phyloP scores from a whole-genome alignment of 2,888 invertebrate species.

The Cecidostiba fungosa region DNA sequence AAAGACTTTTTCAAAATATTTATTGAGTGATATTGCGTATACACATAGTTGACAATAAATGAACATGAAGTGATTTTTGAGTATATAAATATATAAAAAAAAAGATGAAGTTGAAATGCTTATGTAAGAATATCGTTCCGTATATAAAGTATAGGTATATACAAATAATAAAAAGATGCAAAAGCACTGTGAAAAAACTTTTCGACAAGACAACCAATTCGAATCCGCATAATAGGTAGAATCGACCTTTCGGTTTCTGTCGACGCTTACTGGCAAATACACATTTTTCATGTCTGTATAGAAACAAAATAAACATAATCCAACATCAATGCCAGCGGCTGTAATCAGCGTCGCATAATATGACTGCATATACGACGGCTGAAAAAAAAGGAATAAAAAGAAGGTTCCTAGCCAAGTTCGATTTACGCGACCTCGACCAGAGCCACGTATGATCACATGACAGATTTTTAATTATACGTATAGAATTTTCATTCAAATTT shows the following conservation, averaged over 20 bases:
- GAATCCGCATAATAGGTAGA: constrained; percentile 58
- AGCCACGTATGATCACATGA: background rate
- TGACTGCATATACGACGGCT: constrained; percentile 46
- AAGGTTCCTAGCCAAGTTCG: constrained; percentile 31
- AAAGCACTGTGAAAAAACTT: constrained; percentile 52
- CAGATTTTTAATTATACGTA: background rate
- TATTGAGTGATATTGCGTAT: background rate
- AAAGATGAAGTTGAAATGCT: constrained; percentile 32
- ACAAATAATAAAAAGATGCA: constrained; percentile 23
- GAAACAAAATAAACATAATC: constrained; percentile 46
- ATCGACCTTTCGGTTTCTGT: constrained; percentile 63
- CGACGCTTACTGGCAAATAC: constrained; percentile 54
- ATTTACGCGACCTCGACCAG: constrained; percentile 13
- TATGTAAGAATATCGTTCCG: constrained; percentile 34
- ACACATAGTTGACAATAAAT: background rate
- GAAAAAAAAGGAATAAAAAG: constrained; percentile 48
- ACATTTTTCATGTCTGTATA: constrained; percentile 40
- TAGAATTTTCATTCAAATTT: background rate
- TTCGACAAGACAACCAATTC: constrained; percentile 63
- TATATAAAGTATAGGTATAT: background rate
- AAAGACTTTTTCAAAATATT: background rate
- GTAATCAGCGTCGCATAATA: constrained; percentile 48
- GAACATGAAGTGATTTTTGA: background rate
- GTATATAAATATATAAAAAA: constrained; percentile 1
- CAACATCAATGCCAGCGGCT: constrained; percentile 43